Conservation (phyloP, 2,888 invertebrate genomes). For the Chalcosyrphus nemorum region DNA sequence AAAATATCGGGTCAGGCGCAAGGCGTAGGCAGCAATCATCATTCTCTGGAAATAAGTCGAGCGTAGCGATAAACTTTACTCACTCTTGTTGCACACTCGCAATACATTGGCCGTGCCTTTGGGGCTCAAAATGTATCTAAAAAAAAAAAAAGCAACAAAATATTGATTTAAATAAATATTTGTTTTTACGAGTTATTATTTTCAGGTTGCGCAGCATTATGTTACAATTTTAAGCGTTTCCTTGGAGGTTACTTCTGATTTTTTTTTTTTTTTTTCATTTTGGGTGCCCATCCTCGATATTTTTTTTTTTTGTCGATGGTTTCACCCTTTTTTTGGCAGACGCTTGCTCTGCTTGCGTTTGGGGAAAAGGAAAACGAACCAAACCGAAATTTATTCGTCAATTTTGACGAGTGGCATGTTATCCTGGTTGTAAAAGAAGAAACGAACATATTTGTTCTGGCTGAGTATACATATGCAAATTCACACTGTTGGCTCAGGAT, state of each 20-base stretch:
- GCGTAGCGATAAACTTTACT: conserved; percentile 29
- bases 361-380: conserved; percentile 2
- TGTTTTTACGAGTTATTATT: conserved; percentile 66
- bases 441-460: conserved; percentile 63
- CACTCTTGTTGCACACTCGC: conserved; percentile 51
- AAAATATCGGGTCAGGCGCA: conserved; percentile 48
- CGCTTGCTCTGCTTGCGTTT: neutral
- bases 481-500: conserved; percentile 59
- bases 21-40: conserved; percentile 28
- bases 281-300: too few relatives aligned
- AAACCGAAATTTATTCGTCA: conserved; percentile 62
- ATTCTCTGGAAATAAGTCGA: neutral
- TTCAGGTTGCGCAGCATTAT: conserved; percentile 55
- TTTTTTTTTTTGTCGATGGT: conserved; percentile 35
- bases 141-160: neutral
- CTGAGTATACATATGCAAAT: conserved; percentile 69
- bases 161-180: conserved; percentile 70
- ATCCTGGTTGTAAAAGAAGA: conserved; percentile 66
- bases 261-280: neutral
- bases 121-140: neutral
- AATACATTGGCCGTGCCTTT: neutral
- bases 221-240: conserved; percentile 61
- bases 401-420: conserved; percentile 69
- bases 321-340: conserved; percentile 33
- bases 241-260: neutral